Evolutionary conservation across 2,113 vertebrate species (phyloP), one percentile per base, ranked within the genome.

Genomic region (Felis chaus): DNA sequence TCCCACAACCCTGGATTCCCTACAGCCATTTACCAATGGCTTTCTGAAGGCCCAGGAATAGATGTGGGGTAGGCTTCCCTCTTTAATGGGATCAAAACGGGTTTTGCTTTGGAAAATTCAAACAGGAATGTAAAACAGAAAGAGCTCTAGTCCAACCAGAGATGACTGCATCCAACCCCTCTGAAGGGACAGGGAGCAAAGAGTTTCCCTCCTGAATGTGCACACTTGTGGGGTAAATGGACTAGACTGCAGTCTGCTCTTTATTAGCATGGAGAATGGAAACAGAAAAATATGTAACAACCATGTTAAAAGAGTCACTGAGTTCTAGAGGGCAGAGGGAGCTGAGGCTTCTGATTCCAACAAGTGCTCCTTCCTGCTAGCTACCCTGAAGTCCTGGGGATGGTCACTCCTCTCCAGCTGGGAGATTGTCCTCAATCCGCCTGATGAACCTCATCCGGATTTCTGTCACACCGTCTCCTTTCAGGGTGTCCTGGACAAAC

Each of bases 361-460:
- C 55, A 55, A 74, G 73, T 29, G 45, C 65, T 94, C 87, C 95
- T 93, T 94, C 87, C 95, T 93, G 97, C 84, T 91, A 90, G 94
- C 98, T 93, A 33, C 94, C 86, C 97, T 88, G 41, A 78, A 79
- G 97, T 31, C 83, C 98, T 29, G 8, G 27, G 84, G 84, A 3
- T 0, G 5, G 96, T 99, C 99, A 99, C 90, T 99, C 99, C 13
- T 99, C 99, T 87, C 99, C 99, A 33, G 99, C 99, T 2, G 99
- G 99, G 79, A 99, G 99, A 93, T 99, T 99, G 98, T 99, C 99
- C 97, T 99, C 99, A 45, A 99, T 99, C 98, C 99, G 98, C 98
- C 99, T 99, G 98, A 99, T 99, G 97, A 99, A 99, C 98, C 99
- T 99, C 99, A 99, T 99, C 33, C 99, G 99, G 85, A 99, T 99